These are phyloP conservation scores for Tenrec ecaudatus DNA, from an alignment of 2,113 vertebrate species.

Conservation along the genomic window DNA sequence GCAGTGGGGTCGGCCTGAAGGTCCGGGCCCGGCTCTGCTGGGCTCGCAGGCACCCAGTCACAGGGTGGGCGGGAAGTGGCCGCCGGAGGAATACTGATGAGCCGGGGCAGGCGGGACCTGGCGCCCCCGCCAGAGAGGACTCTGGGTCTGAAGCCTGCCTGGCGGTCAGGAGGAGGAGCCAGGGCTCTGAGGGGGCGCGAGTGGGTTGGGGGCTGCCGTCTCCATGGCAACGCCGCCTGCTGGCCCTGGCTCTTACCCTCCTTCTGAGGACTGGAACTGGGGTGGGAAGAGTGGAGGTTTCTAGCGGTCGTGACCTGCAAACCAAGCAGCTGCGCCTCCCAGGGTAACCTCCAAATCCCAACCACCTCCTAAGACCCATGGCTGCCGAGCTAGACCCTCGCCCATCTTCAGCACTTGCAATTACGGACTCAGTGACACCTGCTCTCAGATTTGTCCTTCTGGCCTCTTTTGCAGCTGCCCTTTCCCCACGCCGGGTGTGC, in stretches of 20 bases:
- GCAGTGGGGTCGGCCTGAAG: background rate
- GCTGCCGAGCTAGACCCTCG: background rate
- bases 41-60: fast-evolving
- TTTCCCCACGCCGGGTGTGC: background rate
- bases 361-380: background rate
- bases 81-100: constrained; percentile 62
- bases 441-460: constrained; percentile 38
- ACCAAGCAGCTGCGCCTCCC: background rate
- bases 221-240: background rate
- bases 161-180: background rate
- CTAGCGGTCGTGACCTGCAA: background rate
- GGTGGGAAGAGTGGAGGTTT: background rate
- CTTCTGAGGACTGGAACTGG: background rate
- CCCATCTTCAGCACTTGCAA: constrained; percentile 11
- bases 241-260: background rate
- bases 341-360: background rate
- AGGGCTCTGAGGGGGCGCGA: fast-evolving
- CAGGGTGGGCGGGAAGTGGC: background rate
- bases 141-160: background rate
- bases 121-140: background rate
- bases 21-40: background rate
- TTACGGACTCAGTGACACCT: constrained; percentile 66
- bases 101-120: background rate
- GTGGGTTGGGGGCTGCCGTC: background rate
- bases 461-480: background rate